Percentiles rank a stretch among this genome's conserved stretches.
These are phyloP conservation scores for Tribolium castaneum DNA, from an alignment of 1,140 invertebrate genomes.

Conservation along the genomic window DNA sequence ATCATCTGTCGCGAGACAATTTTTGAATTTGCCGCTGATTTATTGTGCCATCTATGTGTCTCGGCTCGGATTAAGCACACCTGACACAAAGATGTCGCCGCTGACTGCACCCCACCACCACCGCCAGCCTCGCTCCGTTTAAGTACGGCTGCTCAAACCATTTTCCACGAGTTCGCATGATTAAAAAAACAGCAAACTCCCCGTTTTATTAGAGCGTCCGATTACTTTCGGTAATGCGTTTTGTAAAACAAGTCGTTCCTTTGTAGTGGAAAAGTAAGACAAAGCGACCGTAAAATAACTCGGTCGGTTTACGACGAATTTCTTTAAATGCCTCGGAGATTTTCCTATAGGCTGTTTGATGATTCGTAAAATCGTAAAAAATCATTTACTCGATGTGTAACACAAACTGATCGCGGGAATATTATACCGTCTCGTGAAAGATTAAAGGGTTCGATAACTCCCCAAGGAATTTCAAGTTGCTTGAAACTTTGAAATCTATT, in stretches of 20 bases:
- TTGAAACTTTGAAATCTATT: constrained; percentile 14
- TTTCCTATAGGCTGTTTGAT: background rate
- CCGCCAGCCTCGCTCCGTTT: background rate
- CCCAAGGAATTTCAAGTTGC: background rate
- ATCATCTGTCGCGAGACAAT: background rate
- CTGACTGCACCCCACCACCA: background rate
- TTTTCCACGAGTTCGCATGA: too few relatives aligned
- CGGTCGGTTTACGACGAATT: constrained; percentile 18
- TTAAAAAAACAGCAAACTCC: background rate
- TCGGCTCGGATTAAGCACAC: background rate
- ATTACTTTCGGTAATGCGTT: constrained; percentile 25
- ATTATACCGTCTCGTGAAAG: constrained; percentile 15
- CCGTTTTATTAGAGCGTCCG: constrained; percentile 1
- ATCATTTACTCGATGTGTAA: background rate
- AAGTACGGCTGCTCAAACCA: background rate
- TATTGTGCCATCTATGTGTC: background rate
- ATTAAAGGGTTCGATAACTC: constrained; percentile 17
- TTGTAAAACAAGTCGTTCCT: constrained; percentile 11
- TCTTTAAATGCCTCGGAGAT: constrained; percentile 10
- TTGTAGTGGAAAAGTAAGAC: constrained; percentile 32
- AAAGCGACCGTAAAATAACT: constrained; percentile 29
- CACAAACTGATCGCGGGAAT: background rate
- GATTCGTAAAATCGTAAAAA: constrained; percentile 3
- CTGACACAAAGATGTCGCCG: background rate
- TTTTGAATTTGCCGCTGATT: background rate